Base-by-base conservation (phyloP, 1,140 invertebrate species). In the Sarcophaga bullata region DNA sequence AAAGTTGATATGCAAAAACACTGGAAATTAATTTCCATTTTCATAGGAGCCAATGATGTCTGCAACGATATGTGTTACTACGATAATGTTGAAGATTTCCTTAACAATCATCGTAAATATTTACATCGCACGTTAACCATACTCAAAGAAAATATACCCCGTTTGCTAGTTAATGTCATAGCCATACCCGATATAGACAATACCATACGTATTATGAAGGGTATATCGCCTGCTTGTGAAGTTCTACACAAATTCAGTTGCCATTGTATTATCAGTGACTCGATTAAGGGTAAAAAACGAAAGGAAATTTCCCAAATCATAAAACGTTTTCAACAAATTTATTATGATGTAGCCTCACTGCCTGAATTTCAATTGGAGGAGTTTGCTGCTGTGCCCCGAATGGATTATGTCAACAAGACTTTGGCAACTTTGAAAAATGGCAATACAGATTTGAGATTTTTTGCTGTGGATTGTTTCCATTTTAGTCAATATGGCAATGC, bases 321-420 rank as follows among this genome's bases (percentile, higher is more conserved):
- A 0, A 11, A 48, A 49, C 46, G 47, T 15, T 13, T 76, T 8
- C 73, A 76, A 76, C 13, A 49, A 76, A 76, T 76, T 17, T 46
- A 76, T 76, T 11, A n/a, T 8, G 73, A 76, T 9, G 73, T 76
- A 17, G 47, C 73, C 7, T 48, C 46, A 48, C 15, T 76, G 13
- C 73, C 73, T n/a, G 73, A 76, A 49, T 76, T 76, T 76, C 73
- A 76, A 76, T 48, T n/a, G 15, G 47, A 76, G 7, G 73, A 76
- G 0, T 76, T 76, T 76, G 46, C 73, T n/a, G 73, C 48, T 13
- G 73, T 76, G 3, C 48, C 46, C 17, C 46, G 48, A 15, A 11
- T 47, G 3, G 5, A 48, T 6, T 9, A n/a, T 11, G 15, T n/a
- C 47, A 48, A 76, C 10, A 48, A n/a, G 73, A n/a, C 13, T 49